phyloP scores from a whole-genome alignment of 2,888 invertebrate genomes.

The Clanis bilineata region DNA sequence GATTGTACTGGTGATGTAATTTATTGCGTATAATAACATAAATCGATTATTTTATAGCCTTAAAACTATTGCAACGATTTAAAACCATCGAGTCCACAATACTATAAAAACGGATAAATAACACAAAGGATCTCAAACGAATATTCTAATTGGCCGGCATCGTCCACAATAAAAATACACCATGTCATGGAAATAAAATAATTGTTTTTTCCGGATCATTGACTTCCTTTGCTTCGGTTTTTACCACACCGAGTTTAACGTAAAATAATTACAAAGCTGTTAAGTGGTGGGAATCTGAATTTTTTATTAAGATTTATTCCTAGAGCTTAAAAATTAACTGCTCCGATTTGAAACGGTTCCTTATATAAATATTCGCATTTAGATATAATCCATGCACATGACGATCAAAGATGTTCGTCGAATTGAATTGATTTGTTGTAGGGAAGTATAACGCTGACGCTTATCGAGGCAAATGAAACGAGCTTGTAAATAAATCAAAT shows the following conservation, averaged over 20 bases:
- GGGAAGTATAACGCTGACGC: not conserved
- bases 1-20: not conserved
- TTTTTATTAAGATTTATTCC: conserved; percentile 2
- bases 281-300: conserved; percentile 9
- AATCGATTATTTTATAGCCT: conserved; percentile 19
- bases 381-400: not conserved
- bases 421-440: not conserved
- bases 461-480: conserved; percentile 9
- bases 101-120: not conserved
- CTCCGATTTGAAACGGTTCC: not conserved
- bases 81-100: not conserved
- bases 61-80: conserved; percentile 9
- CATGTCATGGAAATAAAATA: conserved; percentile 42
- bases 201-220: conserved; percentile 47
- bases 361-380: not conserved
- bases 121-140: not conserved
- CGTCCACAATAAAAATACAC: conserved; percentile 22
- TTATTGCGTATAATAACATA: conserved; percentile 5
- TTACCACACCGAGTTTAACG: conserved; percentile 31
- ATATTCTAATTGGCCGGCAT: conserved; percentile 6
- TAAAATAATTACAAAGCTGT: conserved; percentile 17
- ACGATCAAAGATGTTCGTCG: not conserved
- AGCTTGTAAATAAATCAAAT: conserved; percentile 10
- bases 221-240: conserved; percentile 36
- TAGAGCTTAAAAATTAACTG: not conserved